Evolutionary conservation across 2,113 vertebrate genomes (phyloP).

Genomic region (Scomber colias): DNA sequence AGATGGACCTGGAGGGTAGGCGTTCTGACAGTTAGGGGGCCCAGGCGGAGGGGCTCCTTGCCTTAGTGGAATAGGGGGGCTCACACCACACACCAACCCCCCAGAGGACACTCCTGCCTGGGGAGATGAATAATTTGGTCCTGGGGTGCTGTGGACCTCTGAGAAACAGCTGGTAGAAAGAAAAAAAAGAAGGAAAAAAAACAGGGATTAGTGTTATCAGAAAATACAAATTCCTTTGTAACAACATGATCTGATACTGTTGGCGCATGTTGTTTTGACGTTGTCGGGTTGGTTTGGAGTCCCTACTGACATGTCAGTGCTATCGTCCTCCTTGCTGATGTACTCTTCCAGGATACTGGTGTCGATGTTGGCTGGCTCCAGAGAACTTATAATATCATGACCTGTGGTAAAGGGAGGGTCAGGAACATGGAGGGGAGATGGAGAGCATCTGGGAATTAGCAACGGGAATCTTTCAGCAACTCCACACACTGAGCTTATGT

Average conservation of each 20-base stretch:
- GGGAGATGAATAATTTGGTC: conserved; percentile 83
- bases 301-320: conserved; percentile 94
- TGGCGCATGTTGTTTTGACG: conserved; percentile 70
- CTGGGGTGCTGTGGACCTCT: conserved; percentile 89
- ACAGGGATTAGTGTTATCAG: conserved; percentile 71
- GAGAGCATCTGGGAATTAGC: conserved; percentile 77
- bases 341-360: conserved; percentile 99
- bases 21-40: conserved; percentile 82
- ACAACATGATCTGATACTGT: conserved; percentile 70
- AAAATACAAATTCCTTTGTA: conserved; percentile 81
- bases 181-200: conserved; percentile 20
- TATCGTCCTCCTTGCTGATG: conserved; percentile 98
- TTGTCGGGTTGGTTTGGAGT: conserved; percentile 61
- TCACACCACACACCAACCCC: conserved; percentile 85
- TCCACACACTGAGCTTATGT: conserved; percentile 43
- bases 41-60: conserved; percentile 77
- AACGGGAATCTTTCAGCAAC: conserved; percentile 64
- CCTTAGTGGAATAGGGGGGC: conserved; percentile 83
- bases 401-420: conserved; percentile 82
- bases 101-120: conserved; percentile 84
- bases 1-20: conserved; percentile 84
- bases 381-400: conserved; percentile 98
- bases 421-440: conserved; percentile 65
- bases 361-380: conserved; percentile 98
- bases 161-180: conserved; percentile 92